These are phyloP conservation scores for Guaruba guarouba DNA, from an alignment of 2,113 vertebrate species.

Conservation along the genomic window DNA sequence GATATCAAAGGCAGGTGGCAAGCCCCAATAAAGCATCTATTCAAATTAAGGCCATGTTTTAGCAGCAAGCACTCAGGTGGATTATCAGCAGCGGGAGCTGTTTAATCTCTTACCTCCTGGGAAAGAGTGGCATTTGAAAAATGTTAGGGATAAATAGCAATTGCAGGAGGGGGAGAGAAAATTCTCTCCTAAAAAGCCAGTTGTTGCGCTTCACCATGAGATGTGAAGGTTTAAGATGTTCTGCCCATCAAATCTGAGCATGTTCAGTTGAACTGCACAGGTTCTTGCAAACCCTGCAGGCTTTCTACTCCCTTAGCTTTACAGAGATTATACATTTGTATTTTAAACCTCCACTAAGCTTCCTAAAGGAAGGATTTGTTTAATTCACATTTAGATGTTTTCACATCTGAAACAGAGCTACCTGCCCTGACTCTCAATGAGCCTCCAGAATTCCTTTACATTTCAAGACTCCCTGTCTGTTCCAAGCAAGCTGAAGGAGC, in stretches of 20 bases:
- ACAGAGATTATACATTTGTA: neutral
- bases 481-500: neutral
- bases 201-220: neutral
- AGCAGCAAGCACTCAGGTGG: neutral
- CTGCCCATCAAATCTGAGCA: neutral
- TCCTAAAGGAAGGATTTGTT: neutral
- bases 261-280: neutral
- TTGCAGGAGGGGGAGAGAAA: neutral
- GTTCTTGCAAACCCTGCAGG: neutral
- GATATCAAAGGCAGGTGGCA: constrained; percentile 13
- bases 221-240: neutral
- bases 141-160: neutral
- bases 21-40: constrained; percentile 34
- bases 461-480: neutral
- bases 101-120: constrained; percentile 15
- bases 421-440: neutral
- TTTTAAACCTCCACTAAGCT: constrained; percentile 7
- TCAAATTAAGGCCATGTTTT: constrained; percentile 22
- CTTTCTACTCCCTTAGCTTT: neutral
- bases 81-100: neutral
- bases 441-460: neutral
- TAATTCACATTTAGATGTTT: neutral
- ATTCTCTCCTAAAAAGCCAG: neutral
- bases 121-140: constrained; percentile 38
- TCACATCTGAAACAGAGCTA: neutral